Evolutionary conservation across 1,140 invertebrate species (phyloP).

Genomic region (Drosophila ogumai): DNA sequence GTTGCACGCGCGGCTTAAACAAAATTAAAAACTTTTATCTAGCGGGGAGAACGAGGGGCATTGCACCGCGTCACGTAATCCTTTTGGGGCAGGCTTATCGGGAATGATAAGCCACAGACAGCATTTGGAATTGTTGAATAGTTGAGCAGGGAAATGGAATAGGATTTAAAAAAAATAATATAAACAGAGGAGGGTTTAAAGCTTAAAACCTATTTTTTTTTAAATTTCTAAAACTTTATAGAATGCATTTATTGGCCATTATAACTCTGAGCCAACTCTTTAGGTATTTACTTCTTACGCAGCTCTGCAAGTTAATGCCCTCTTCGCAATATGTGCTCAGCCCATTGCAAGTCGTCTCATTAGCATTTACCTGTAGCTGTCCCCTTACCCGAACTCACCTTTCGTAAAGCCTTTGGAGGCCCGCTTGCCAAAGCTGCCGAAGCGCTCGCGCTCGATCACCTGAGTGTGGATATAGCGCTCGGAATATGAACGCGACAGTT

Average conservation of each 20-base stretch:
- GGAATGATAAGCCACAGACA: slow-evolving; percentile 34
- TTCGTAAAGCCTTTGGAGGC: slow-evolving; percentile 74
- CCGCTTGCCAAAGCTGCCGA: slow-evolving; percentile 87
- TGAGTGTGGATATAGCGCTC: slow-evolving; percentile 85
- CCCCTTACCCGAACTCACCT: slow-evolving; percentile 51
- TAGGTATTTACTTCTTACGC: neutral
- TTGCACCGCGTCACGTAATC: slow-evolving; percentile 44
- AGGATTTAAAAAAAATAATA: neutral
- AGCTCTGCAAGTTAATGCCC: slow-evolving; percentile 31
- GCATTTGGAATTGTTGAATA: slow-evolving; percentile 20
- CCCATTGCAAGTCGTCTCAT: slow-evolving; percentile 13
- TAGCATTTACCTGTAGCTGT: slow-evolving; percentile 25
- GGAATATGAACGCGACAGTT: slow-evolving; percentile 87
- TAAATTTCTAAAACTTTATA: neutral
- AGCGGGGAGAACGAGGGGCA: neutral
- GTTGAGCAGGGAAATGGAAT: neutral
- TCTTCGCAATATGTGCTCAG: slow-evolving; percentile 6
- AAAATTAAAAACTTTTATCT: slow-evolving; percentile 59
- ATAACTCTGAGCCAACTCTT: neutral
- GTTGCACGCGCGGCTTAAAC: slow-evolving; percentile 46
- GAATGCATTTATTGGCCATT: neutral
- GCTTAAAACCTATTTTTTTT: neutral
- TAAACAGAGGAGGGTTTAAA: neutral
- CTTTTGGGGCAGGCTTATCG: slow-evolving; percentile 47
- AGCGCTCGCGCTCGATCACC: slow-evolving; percentile 86